Percentiles rank a stretch among this genome's conserved stretches.
Evolutionary conservation across 2,113 vertebrate species (phyloP).

Genomic region (Cyprinodon tularosa): DNA sequence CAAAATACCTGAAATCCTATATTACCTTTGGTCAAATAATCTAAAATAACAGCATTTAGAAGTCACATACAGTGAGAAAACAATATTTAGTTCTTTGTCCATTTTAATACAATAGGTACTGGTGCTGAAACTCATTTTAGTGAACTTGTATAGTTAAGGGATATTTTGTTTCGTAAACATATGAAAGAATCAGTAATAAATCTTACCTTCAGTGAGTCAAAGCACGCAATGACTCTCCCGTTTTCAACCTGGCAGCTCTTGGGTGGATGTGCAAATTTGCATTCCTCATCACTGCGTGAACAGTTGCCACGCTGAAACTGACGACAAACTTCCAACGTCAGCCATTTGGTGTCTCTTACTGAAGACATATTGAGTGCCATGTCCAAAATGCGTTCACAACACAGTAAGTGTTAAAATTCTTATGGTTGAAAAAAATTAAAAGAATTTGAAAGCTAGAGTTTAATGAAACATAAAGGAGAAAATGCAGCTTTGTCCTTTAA

Average conservation of each 20-base stretch:
- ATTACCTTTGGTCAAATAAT: neutral
- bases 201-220: slow-evolving; percentile 97
- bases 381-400: slow-evolving; percentile 57
- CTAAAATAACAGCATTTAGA: no score
- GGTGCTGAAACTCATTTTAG: neutral
- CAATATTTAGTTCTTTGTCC: neutral
- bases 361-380: slow-evolving; percentile 96
- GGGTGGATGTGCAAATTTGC: slow-evolving; percentile 97
- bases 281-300: slow-evolving; percentile 95
- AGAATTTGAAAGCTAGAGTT: slow-evolving; percentile 17
- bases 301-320: slow-evolving; percentile 97
- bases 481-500: slow-evolving; percentile 31
- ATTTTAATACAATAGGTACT: neutral
- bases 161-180: neutral
- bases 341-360: slow-evolving; percentile 95
- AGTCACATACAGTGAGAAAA: neutral
- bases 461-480: slow-evolving; percentile 10
- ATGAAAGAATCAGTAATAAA: slow-evolving; percentile 21
- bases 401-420: slow-evolving; percentile 32
- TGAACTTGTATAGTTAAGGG: neutral
- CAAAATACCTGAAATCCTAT: neutral
- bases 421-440: slow-evolving; percentile 17
- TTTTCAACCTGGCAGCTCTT: slow-evolving; percentile 98
- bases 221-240: slow-evolving; percentile 96
- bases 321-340: slow-evolving; percentile 95